Conservation (phyloP, 2,888 invertebrate genomes). For the Conistra vaccinii region DNA sequence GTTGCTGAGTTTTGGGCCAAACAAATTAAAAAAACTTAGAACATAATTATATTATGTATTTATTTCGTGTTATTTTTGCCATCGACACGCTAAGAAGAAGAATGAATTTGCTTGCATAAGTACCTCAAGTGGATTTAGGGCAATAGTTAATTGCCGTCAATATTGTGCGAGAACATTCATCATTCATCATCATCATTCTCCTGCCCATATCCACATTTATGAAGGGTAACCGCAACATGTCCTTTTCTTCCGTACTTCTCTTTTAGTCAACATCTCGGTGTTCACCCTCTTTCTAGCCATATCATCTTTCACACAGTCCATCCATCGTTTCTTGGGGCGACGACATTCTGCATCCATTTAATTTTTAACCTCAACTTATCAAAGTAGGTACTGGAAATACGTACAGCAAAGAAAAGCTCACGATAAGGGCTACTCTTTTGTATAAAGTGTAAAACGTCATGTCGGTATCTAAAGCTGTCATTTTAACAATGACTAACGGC, state of each 20-base stretch:
- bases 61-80: too few species aligned
- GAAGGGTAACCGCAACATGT: neutral
- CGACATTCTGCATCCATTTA: neutral
- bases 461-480: constrained; percentile 12
- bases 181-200: neutral
- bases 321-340: neutral
- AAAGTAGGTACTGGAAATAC: neutral
- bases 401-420: neutral
- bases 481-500: constrained; percentile 34
- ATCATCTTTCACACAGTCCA: neutral
- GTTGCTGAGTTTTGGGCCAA: too few species aligned
- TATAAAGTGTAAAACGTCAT: constrained; percentile 18
- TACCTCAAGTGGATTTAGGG: neutral
- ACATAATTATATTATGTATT: too few species aligned
- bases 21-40: too few species aligned
- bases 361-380: neutral
- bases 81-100: too few species aligned
- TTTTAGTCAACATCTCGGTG: neutral
- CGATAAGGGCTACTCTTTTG: neutral
- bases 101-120: neutral
- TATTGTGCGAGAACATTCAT: neutral
- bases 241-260: neutral
- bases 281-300: neutral
- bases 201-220: neutral
- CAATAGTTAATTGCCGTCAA: neutral